Conservation (phyloP, 37 sponge, comb jelly and placozoan genomes). For the Petrosia ficiformis region DNA sequence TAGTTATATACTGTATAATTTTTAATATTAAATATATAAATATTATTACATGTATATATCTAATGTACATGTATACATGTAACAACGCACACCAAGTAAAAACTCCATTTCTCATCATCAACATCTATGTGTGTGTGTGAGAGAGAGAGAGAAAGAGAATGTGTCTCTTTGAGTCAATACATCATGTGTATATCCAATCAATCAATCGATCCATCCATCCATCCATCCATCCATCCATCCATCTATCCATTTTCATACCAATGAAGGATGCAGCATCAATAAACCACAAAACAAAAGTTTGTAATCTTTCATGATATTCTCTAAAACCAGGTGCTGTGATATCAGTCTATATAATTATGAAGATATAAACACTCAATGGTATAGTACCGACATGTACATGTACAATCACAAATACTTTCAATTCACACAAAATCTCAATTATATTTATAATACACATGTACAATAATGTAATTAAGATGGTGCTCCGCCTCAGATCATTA, state of each 20-base stretch:
- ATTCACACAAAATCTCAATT: no score
- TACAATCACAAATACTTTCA: not conserved
- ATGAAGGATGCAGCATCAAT: slow-evolving; percentile 88
- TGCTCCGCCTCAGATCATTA: not conserved
- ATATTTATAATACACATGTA: no score
- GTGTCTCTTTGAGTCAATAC: not conserved
- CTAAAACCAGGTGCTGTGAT: slow-evolving; percentile 52
- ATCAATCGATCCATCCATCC: no score
- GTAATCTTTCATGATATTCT: slow-evolving; percentile 60
- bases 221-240: no score
- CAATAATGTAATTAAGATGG: no score
- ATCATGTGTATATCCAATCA: not conserved
- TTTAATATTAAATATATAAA: no score
- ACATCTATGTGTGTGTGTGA: slow-evolving; percentile 47
- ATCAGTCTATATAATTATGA: slow-evolving; percentile 30
- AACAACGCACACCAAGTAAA: slow-evolving; percentile 68
- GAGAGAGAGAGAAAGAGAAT: slow-evolving; percentile 4
- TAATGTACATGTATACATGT: not conserved
- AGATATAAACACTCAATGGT: slow-evolving; percentile 9
- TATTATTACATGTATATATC: no score
- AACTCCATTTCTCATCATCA: slow-evolving; percentile 84
- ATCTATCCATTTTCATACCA: slow-evolving; percentile 50
- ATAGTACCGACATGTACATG: not conserved
- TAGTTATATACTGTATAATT: no score
- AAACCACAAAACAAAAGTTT: slow-evolving; percentile 86